Percentiles rank a stretch among this genome's conserved stretches.
These are phyloP conservation scores for Nasonia giraulti DNA, from an alignment of 1,140 invertebrate species.

Conservation along the genomic window DNA sequence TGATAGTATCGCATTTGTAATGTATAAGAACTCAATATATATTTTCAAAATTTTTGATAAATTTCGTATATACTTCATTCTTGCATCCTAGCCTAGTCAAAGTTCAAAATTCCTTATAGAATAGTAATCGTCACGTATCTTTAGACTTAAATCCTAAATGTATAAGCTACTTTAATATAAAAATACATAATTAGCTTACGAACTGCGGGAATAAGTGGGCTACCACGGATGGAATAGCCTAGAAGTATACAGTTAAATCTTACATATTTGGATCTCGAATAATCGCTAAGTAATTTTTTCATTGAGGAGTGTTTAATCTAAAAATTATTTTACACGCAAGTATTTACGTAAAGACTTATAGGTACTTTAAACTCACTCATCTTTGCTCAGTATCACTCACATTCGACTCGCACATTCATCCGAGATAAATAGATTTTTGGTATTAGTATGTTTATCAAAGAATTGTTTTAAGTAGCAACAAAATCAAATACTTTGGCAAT, in stretches of 20 bases:
- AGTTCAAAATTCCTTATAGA: constrained; percentile 48
- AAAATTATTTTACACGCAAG: constrained; percentile 67
- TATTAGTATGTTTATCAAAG: constrained; percentile 58
- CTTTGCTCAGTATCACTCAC: constrained; percentile 48
- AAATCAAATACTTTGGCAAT: constrained; percentile 72
- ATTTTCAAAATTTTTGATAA: constrained; percentile 69
- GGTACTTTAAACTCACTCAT: constrained; percentile 57
- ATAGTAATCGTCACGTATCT: constrained; percentile 48
- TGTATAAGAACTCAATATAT: constrained; percentile 70
- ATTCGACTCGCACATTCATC: constrained; percentile 53
- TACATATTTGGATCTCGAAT: constrained; percentile 66
- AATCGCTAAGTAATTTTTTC: constrained; percentile 63
- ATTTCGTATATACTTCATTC: constrained; percentile 68
- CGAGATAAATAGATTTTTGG: constrained; percentile 62
- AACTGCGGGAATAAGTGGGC: constrained; percentile 71
- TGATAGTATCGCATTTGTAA: constrained; percentile 67
- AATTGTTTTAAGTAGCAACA: too few relatives aligned
- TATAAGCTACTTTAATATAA: constrained; percentile 75
- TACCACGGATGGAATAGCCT: constrained; percentile 68
- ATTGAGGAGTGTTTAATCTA: constrained; percentile 64
- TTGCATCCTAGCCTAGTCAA: constrained; percentile 67
- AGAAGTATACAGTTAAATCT: constrained; percentile 72
- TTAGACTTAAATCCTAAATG: constrained; percentile 54
- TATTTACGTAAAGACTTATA: constrained; percentile 54
- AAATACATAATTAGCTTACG: constrained; percentile 76